phyloP scores from a whole-genome alignment of 2,888 invertebrate species.

The Cephus pygmeus region DNA sequence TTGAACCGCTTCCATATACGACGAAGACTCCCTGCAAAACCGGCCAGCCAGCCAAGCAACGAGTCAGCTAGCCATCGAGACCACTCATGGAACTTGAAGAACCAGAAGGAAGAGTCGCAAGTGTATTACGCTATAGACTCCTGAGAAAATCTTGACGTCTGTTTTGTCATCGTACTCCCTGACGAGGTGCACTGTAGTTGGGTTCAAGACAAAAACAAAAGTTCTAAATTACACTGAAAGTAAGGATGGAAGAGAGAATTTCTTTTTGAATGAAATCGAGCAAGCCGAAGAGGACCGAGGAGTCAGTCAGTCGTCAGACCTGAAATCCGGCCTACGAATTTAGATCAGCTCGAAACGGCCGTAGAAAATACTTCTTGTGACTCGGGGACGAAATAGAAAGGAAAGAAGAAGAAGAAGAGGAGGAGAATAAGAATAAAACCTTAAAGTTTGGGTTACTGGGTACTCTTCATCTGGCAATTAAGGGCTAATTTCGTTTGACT shows the following conservation, averaged over 20 bases:
- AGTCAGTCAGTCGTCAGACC: constrained; percentile 48
- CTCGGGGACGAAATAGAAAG: too few relatives aligned
- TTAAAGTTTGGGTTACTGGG: background rate
- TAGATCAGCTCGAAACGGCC: constrained; percentile 40
- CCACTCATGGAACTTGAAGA: too few relatives aligned
- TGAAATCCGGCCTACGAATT: constrained; percentile 59
- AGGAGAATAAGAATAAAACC: background rate
- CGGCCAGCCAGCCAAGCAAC: background rate
- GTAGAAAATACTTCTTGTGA: constrained; percentile 27
- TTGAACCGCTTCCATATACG: constrained; percentile 26
- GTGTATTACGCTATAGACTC: too few relatives aligned
- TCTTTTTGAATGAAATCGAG: constrained; percentile 5
- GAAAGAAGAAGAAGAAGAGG: background rate
- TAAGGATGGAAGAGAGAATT: background rate
- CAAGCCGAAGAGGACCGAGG: background rate
- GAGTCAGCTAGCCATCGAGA: too few relatives aligned
- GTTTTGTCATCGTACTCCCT: too few relatives aligned
- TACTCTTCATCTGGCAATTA: background rate
- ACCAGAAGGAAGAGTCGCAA: too few relatives aligned
- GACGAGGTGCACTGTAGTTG: too few relatives aligned
- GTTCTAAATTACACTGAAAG: too few relatives aligned
- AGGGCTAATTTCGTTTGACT: background rate
- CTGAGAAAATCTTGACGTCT: too few relatives aligned
- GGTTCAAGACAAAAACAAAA: too few relatives aligned
- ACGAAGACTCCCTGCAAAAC: constrained; percentile 2